Base-by-base conservation (phyloP, 2,113 vertebrate genomes). In the Orientallactaga bullata region DNA sequence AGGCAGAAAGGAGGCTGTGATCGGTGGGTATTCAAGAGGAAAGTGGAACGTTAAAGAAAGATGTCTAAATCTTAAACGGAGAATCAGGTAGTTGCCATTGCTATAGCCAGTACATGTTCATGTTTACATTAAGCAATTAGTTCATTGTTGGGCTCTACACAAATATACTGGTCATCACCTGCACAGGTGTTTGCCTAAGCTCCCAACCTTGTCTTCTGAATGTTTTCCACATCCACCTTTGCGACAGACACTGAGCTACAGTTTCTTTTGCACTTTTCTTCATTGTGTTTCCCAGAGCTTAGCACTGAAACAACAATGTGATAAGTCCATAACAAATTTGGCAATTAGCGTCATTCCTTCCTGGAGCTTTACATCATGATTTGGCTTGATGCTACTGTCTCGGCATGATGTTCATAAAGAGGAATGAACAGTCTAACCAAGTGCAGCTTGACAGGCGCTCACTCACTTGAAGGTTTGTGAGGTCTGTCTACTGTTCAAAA, bases 271-370 rank as follows among this genome's bases (percentile, higher is more conserved):
- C 24, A 20, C 51, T 74, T 89, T 76, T 24, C 32, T 74, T 88
- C 69, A 35, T 15, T 55, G 78, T 18, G 23, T 66, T 42, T 83
- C 87, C 24, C 71, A 58, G 93, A 82, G 68, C 68, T 94, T 87
- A 93, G 73, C 76, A 82, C 37, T 79, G 85, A 92, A 88, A 96
- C 89, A 95, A 96, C 7, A 96, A 96, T 96, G 94, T 90, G 95
- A 82, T 93, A 94, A 94, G 96, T 95, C 90, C 65, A 37, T 93
- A 88, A 96, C 93, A 95, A 94, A 95, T 96, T 76, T 97, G 90
- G 77, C 93, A 93, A 95, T 96, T 96, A 96, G 88, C 73, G 85
- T 79, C 68, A 76, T 94, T 94, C 76, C 28, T 95, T 80, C 73
- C 89, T 89, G 80, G 39, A 37, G 39, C 80, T 94, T 95, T 77